Base-by-base conservation (phyloP, 2,113 vertebrate genomes). In the Elephas maximus region DNA sequence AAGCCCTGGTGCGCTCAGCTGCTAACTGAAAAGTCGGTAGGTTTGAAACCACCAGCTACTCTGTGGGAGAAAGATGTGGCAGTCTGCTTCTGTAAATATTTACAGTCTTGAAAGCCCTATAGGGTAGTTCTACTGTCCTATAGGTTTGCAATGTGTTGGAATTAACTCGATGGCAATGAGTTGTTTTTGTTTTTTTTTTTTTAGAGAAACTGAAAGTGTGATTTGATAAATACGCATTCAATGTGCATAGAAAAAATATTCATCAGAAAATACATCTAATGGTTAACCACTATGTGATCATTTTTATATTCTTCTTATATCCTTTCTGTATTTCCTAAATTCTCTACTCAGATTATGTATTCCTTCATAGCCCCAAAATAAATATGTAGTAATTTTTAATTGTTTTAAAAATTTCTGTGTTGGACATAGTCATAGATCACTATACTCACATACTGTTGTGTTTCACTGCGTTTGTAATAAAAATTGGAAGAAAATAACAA, bases 401-500 rank as follows among this genome's bases (percentile, higher is more conserved):
- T 65, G 62, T 41, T 80, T 83, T 87, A 44, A 90, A 81, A 77
- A n/a, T 83, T 86, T 7, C 57, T 81, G 17, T 85, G 2, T 60
- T 94, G 7, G 12, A 24, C 2, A 24, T 45, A 81, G 7, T 48
- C 65, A 84, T 69, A 92, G 60, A 48, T 0, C 4, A 63, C 17
- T 89, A 37, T 63, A 71, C 44, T 65, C 5, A 89, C 11, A 63
- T 76, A 62, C 14, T n/a, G 44, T 71, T 2, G 48, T 7, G 14
- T 69, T 57, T 81, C 24, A 77, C n/a, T 53, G n/a, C 12, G 63
- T 77, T 86, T 96, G 30, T 71, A 94, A 71, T 33, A 86, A 90
- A 89, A 90, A 57, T 23, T 88, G 5, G 24, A 86, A 88, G n/a
- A 67, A 88, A 88, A 90, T 62, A 85, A 83, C 60, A 92, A 74